Evolutionary conservation across 2,797 vertebrate species (phyloP), one percentile per base, ranked within the genome.

Genomic region (Adelosebastes latens): DNA sequence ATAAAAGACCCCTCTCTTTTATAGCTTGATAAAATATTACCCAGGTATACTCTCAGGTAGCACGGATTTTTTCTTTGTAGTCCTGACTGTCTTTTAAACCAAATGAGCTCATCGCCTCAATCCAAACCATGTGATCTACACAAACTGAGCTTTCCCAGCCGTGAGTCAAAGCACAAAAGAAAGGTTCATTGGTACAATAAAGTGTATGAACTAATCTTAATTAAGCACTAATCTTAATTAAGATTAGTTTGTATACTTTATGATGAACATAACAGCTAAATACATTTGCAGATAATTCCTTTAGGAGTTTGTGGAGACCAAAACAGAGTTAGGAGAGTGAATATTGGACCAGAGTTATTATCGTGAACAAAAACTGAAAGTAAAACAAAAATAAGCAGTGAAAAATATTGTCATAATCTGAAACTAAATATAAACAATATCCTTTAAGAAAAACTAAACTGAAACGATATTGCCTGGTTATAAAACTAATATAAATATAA

Each of bases 11-110:
- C 73, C 75, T 76, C 70, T 83, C 83, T 85, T 87, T 84, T 87
- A 82, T 79, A 84, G 64, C 82, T 58, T 53, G 80, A 91, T 94
- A 90, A 94, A 94, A 92, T 93, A 90, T 92, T 93, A 84, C 87
- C 77, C 74, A 39, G 56, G 46, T 87, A 67, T 88, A 84, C 81
- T 92, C 91, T 94, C 93, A 87, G 88, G 88, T 94, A 81, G 88
- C 92, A 72, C 31, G 68, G 78, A 49, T 72, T 75, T 18, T 70
- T 82, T n/a, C 81, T 87, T 85, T 92, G 91, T 91, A 79, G 86
- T 92, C 75, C 42, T 24, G 70, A 83, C 72, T 70, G 79, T 78
- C 70, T 88, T 85, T 87, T 80, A 77, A 72, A 86, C 71, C 77
- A 12, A 62, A 87, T 89, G 78, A 90, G 87, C 72, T 93, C 90